phyloP scores from a whole-genome alignment of 2,113 vertebrate genomes.

The Herpailurus yagouaroundi region DNA sequence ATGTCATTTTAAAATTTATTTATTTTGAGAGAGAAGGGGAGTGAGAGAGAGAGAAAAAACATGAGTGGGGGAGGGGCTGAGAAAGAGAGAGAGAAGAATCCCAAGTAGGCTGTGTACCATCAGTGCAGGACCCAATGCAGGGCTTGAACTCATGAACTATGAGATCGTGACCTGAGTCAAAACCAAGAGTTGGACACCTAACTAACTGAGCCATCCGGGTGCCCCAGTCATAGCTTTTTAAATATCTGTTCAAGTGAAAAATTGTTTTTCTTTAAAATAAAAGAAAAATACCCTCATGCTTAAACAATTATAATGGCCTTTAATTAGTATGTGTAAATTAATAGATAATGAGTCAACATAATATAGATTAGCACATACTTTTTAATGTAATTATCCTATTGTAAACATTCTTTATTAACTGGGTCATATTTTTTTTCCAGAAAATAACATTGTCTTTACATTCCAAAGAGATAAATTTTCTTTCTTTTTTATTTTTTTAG shows the following conservation, averaged over 20 bases:
- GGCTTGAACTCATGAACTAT: too few species aligned
- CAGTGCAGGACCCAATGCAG: too few species aligned
- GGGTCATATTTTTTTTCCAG: neutral
- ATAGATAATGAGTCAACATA: constrained; percentile 13
- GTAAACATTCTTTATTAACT: constrained; percentile 53
- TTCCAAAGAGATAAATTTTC: neutral
- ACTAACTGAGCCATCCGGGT: too few species aligned
- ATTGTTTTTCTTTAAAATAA: neutral
- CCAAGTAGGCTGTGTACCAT: too few species aligned
- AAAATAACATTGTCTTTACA: constrained; percentile 24
- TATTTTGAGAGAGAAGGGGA: too few species aligned
- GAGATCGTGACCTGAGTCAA: too few species aligned
- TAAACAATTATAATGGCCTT: neutral
- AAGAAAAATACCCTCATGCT: neutral
- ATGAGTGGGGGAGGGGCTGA: too few species aligned
- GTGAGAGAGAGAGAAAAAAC: too few species aligned
- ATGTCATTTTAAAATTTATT: too few species aligned
- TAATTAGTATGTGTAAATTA: constrained; percentile 20
- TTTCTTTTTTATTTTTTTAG: too few species aligned
- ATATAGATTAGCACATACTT: neutral
- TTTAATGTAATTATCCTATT: constrained; percentile 6
- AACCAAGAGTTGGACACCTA: too few species aligned
- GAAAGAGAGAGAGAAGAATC: too few species aligned
- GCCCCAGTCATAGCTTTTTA: neutral
- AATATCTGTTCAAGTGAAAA: neutral